Percentiles rank a stretch among this genome's conserved stretches.
Conservation (phyloP, 2,797 vertebrate species). For the Synanceia verrucosa region DNA sequence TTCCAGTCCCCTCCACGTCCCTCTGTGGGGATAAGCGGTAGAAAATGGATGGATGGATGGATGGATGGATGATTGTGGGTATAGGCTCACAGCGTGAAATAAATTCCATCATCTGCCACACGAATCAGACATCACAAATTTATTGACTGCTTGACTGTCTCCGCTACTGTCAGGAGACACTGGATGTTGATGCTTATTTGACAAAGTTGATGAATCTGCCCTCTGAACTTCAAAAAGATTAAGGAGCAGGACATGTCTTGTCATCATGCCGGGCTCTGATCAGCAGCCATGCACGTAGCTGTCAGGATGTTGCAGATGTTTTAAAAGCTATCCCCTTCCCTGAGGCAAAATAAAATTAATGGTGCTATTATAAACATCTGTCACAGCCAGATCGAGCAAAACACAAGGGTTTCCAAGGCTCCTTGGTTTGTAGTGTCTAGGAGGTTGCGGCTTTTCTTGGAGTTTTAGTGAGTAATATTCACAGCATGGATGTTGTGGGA, state of each 20-base stretch:
- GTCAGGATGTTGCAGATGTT: conserved; percentile 60
- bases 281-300: conserved; percentile 60
- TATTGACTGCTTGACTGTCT: conserved; percentile 11
- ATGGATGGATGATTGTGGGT: neutral
- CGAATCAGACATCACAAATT: conserved; percentile 20
- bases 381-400: conserved; percentile 62
- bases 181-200: conserved; percentile 4
- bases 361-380: conserved; percentile 70
- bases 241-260: conserved; percentile 21
- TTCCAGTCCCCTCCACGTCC: too few relatives aligned
- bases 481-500: conserved; percentile 10
- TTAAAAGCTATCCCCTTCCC: conserved; percentile 44
- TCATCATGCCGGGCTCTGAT: conserved; percentile 34
- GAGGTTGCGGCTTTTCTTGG: conserved; percentile 3
- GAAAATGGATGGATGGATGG: too few relatives aligned
- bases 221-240: conserved; percentile 29
- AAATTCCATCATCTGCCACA: neutral
- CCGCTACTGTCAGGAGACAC: neutral
- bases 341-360: conserved; percentile 62
- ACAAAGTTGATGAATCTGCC: conserved; percentile 33
- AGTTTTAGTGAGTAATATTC: neutral
- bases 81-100: conserved; percentile 1
- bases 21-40: too few relatives aligned
- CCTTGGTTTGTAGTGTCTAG: conserved; percentile 19
- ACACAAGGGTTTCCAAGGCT: conserved; percentile 36